phyloP scores from a whole-genome alignment of 2,888 invertebrate species.

The Sarcophaga carnaria region DNA sequence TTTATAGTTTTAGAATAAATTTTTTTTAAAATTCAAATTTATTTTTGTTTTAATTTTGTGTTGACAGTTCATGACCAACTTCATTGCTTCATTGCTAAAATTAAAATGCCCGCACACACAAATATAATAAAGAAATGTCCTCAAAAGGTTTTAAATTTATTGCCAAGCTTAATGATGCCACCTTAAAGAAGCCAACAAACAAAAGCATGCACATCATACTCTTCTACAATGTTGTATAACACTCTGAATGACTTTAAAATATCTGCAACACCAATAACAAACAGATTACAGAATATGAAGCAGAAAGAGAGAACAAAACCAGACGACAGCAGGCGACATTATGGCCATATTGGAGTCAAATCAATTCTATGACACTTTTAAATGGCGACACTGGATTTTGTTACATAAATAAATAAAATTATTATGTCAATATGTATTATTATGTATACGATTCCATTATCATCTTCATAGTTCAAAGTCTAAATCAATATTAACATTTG shows the following conservation, averaged over 20 bases:
- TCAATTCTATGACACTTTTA: conserved; percentile 37
- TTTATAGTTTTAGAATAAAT: too few relatives aligned
- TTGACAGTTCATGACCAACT: too few relatives aligned
- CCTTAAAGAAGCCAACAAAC: conserved; percentile 21
- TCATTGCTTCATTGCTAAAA: too few relatives aligned
- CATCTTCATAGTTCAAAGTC: background rate
- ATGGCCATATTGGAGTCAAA: conserved; percentile 36
- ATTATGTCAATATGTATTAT: background rate
- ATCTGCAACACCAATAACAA: background rate
- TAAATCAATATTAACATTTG: conserved; percentile 28
- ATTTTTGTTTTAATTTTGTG: too few relatives aligned
- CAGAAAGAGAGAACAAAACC: background rate
- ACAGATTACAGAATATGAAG: conserved; percentile 27
- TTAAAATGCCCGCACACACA: background rate
- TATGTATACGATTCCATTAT: background rate
- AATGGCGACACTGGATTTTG: conserved; percentile 54
- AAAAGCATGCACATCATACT: background rate
- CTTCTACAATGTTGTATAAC: conserved; percentile 23
- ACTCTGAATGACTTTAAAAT: conserved; percentile 5
- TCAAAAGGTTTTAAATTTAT: conserved; percentile 48
- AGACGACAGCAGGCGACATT: conserved; percentile 50
- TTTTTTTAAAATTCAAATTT: too few relatives aligned
- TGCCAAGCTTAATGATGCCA: conserved; percentile 49
- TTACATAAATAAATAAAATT: conserved; percentile 27
- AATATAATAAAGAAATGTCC: conserved; percentile 19